Evolutionary conservation across 1,140 invertebrate genomes (phyloP).

Genomic region (Saccostrea cuccullata): DNA sequence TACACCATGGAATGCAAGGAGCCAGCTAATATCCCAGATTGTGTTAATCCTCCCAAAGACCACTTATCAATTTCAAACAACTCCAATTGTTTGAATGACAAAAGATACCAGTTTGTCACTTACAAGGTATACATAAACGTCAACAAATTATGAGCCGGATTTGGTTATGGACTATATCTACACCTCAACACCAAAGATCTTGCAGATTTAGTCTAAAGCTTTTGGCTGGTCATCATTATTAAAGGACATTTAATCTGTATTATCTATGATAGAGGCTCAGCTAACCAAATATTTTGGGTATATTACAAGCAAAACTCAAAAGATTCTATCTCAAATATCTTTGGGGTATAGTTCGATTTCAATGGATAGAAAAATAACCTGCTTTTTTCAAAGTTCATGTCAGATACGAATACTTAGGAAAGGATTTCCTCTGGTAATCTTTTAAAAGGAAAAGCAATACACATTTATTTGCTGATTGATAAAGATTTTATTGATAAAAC

Average conservation of each 20-base stretch:
- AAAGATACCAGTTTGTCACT: conserved; percentile 23
- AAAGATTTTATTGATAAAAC: conserved; percentile 16
- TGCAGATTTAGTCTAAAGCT: conserved; percentile 26
- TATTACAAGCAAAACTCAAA: conserved; percentile 3
- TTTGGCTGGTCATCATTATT: conserved; percentile 34
- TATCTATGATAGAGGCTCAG: conserved; percentile 11
- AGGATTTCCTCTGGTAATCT: conserved; percentile 21
- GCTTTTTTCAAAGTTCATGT: background rate
- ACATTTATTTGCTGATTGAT: conserved; percentile 21
- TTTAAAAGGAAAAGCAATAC: conserved; percentile 36
- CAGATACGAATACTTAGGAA: background rate
- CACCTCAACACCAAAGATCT: conserved; percentile 18
- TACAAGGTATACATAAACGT: conserved; percentile 17
- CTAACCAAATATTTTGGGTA: conserved; percentile 22
- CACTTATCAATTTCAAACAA: conserved; percentile 27
- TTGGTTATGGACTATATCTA: conserved; percentile 36
- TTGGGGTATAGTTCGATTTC: background rate
- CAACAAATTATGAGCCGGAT: conserved; percentile 24
- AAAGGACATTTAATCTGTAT: conserved; percentile 36
- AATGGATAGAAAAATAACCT: background rate
- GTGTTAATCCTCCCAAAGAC: conserved; percentile 13
- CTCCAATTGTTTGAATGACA: conserved; percentile 28
- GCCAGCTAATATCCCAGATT: conserved; percentile 24
- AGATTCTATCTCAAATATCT: background rate
- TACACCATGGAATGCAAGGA: conserved; percentile 23